Evolutionary conservation across 2,888 invertebrate species (phyloP).

Genomic region (Odontothrips loti): DNA sequence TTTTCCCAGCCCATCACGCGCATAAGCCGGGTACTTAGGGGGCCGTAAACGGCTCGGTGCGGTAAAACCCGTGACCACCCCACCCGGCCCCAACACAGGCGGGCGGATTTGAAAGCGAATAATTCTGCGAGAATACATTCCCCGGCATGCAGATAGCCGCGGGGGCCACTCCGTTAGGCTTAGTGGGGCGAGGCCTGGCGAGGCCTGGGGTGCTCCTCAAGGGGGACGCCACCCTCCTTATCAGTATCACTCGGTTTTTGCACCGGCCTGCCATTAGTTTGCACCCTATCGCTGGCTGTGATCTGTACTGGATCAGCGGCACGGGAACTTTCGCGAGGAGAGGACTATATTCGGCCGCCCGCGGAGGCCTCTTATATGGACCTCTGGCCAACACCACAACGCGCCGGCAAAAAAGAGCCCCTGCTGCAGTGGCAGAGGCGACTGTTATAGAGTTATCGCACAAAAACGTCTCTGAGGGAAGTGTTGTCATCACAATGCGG

Average conservation of each 20-base stretch:
- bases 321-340: not conserved
- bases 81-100: not conserved
- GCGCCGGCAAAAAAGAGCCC: not conserved
- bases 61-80: too few relatives aligned
- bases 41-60: not conserved
- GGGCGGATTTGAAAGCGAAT: slow-evolving; percentile 8
- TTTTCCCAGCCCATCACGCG: not conserved
- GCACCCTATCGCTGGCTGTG: not conserved
- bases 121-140: slow-evolving; percentile 7
- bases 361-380: not conserved
- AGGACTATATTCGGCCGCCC: not conserved
- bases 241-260: slow-evolving; percentile 16
- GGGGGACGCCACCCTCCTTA: not conserved
- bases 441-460: too few relatives aligned
- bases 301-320: not conserved
- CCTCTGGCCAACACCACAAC: not conserved
- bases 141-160: not conserved
- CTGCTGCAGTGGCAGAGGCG: too few relatives aligned
- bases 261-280: slow-evolving; percentile 12
- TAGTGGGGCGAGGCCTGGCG: not conserved
- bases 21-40: slow-evolving; percentile 5
- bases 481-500: too few relatives aligned
- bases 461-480: too few relatives aligned
- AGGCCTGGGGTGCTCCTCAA: not conserved
- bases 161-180: not conserved